phyloP scores from a whole-genome alignment of 2,888 invertebrate species.

The Notocelia uddmanniana region DNA sequence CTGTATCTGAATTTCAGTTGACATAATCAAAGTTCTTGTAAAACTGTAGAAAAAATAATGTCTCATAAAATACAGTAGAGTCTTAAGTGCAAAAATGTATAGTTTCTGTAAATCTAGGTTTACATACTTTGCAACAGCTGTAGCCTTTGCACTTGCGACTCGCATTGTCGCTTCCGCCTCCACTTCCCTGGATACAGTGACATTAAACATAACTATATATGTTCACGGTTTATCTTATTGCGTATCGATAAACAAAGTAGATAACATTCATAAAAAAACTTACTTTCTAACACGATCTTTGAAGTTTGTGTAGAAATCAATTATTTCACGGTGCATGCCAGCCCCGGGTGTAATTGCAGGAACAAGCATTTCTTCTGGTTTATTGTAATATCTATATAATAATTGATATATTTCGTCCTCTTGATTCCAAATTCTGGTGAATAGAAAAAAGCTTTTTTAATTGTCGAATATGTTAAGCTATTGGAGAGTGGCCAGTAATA shows the following conservation, averaged over 20 bases:
- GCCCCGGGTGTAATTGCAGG: conserved; percentile 70
- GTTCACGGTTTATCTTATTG: neutral
- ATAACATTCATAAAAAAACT: conserved; percentile 20
- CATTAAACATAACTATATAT: neutral
- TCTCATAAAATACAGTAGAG: no score
- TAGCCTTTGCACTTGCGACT: conserved; percentile 48
- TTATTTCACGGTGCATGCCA: conserved; percentile 66
- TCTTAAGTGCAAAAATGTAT: neutral
- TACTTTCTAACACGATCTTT: conserved; percentile 68
- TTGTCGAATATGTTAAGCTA: no score
- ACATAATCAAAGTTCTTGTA: no score
- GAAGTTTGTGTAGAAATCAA: conserved; percentile 65
- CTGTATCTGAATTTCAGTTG: no score
- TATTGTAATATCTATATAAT: conserved; percentile 74
- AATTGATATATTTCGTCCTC: conserved; percentile 76
- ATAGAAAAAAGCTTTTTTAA: neutral
- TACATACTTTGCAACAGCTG: conserved; percentile 58
- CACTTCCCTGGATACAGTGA: conserved; percentile 38
- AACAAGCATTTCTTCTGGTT: conserved; percentile 76
- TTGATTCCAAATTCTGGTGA: conserved; percentile 70
- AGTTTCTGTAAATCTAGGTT: neutral
- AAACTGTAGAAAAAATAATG: no score
- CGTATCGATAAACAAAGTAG: neutral
- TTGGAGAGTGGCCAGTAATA: no score
- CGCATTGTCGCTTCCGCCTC: conserved; percentile 64